These are phyloP conservation scores for Pandemis cinnamomeana DNA, from an alignment of 2,888 invertebrate species.

Conservation along the genomic window DNA sequence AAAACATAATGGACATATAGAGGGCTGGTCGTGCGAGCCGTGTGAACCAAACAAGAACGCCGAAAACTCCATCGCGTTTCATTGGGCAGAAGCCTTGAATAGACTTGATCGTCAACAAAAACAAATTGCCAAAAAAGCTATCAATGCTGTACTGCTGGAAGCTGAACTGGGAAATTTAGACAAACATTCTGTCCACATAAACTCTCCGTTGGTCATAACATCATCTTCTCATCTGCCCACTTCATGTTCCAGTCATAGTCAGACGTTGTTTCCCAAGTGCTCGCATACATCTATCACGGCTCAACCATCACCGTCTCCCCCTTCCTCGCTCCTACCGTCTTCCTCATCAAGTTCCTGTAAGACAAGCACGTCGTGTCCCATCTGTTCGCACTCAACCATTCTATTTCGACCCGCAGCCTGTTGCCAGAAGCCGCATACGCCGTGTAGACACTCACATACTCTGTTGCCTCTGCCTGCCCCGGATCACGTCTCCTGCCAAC, in stretches of 20 bases:
- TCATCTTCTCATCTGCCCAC: not conserved
- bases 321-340: not conserved
- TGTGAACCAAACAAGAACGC: not conserved
- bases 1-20: not conserved
- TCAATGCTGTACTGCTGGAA: not conserved
- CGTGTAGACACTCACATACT: not conserved
- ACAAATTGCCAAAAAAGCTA: conserved; percentile 1
- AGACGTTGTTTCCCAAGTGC: not conserved
- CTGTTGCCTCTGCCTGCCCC: not conserved
- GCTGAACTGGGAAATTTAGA: not conserved
- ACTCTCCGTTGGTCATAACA: not conserved
- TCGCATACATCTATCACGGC: not conserved
- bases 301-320: not conserved
- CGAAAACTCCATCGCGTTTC: not conserved
- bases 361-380: not conserved
- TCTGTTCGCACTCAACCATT: conserved; percentile 1
- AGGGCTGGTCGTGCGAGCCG: not conserved
- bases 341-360: not conserved
- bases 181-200: not conserved
- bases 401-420: not conserved
- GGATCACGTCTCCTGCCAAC: not conserved
- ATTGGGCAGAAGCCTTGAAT: not conserved
- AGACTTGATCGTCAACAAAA: not conserved
- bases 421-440: not conserved
- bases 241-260: not conserved